These are phyloP conservation scores for Semnopithecus entellus DNA, from an alignment of 2,113 vertebrate species.

Conservation along the genomic window DNA sequence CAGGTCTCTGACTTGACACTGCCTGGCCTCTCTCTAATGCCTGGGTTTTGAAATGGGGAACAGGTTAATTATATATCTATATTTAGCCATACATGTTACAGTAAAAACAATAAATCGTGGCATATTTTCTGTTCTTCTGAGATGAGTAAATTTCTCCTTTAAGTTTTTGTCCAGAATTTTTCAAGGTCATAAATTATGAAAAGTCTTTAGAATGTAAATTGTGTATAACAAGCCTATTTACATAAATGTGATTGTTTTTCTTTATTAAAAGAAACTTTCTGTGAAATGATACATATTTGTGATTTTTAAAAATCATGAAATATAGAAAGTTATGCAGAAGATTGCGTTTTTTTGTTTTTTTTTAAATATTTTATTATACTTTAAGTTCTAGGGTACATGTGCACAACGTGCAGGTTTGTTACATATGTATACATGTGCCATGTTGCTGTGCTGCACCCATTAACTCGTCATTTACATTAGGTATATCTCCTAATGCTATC, in stretches of 20 bases:
- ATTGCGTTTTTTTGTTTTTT: background rate
- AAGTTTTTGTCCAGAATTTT: conserved; percentile 35
- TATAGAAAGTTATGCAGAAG: conserved; percentile 13
- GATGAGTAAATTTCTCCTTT: conserved; percentile 12
- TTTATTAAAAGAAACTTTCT: conserved; percentile 1
- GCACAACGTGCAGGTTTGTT: too few relatives aligned
- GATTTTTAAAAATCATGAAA: background rate
- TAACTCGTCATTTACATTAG: too few relatives aligned
- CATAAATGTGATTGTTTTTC: background rate
- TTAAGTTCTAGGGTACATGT: too few relatives aligned
- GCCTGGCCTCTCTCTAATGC: background rate
- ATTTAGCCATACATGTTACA: background rate
- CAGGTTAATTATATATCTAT: background rate
- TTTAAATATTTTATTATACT: background rate
- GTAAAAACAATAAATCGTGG: background rate
- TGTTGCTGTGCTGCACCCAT: too few relatives aligned
- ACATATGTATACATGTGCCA: too few relatives aligned
- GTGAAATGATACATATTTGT: background rate
- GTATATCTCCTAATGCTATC: too few relatives aligned
- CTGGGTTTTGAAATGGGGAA: background rate
- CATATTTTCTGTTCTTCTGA: conserved; percentile 30
- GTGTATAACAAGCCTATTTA: background rate
- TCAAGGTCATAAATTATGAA: conserved; percentile 19
- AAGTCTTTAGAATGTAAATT: conserved; percentile 29
- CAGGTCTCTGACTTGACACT: background rate